Evolutionary conservation across 2,888 invertebrate genomes (phyloP), one percentile per base, ranked within the genome.

Genomic region (Tortricodes alternella): DNA sequence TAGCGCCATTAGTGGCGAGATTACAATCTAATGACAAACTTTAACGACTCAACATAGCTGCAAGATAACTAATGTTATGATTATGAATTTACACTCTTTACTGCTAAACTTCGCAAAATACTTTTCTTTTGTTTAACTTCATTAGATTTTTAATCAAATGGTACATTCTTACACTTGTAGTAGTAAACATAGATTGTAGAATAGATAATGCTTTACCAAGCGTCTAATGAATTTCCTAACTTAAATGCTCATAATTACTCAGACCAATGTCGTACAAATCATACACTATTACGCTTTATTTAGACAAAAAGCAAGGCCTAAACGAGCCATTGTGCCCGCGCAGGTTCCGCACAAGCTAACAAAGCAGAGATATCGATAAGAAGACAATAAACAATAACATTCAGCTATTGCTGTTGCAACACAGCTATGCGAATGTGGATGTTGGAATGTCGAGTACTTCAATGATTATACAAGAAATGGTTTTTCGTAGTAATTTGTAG

Each of bases 371-470:
- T 81, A 85, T 85, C 83, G 86, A 89, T 89, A 88, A 87, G 85
- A 88, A 89, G 71, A 89, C 89, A 90, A 90, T 89, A 86, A 87
- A 90, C 89, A 89, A 90, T 89, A 89, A 88, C 86, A 84, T 73
- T 80, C 78, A 73, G 70, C 71, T 80, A 80, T 80, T 80, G 76
- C 78, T 62, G 65, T 82, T 83, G 80, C 82, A 76, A 82, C 79
- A 80, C 70, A 53, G 73, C 75, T 78, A 78, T 78, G 81, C 71
- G 80, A 78, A 80, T 74, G 74, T 78, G 76, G 75, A 74, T 73
- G 68, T 67, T 61, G 70, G 65, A 64, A 69, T 71, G 67, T 56
- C 11, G 38, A 58, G 43, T 32, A 19, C 27, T 9, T 43, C 18
- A 11, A n/a, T 39, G 39, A 34, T 34, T 46, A 34, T 13, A n/a